phyloP scores from a whole-genome alignment of 92 coral and sea anemone genomes.

The Porites cylindrica region DNA sequence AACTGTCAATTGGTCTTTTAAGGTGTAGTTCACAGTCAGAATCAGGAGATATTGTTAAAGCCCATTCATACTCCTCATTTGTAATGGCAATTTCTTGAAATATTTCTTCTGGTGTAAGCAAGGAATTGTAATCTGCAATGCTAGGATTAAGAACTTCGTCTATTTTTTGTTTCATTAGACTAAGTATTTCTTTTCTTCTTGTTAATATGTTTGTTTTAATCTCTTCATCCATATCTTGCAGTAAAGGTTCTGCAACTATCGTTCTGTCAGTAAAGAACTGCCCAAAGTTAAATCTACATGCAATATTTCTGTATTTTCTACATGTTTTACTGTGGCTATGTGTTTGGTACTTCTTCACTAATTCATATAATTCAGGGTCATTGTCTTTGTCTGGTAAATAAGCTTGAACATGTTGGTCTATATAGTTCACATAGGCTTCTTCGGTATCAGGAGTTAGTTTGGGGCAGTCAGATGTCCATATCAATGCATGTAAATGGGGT shows the following conservation, averaged over 20 bases:
- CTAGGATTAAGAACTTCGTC: constrained; percentile 48
- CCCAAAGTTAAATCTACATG: constrained; percentile 68
- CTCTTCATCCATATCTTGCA: constrained; percentile 61
- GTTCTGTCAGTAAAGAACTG: constrained; percentile 57
- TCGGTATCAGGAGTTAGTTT: constrained; percentile 25
- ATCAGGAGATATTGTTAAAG: constrained; percentile 69
- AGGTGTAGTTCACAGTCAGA: constrained; percentile 69
- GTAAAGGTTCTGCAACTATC: constrained; percentile 67
- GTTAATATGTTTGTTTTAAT: constrained; percentile 34
- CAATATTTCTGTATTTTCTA: constrained; percentile 55
- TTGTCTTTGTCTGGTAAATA: constrained; percentile 35
- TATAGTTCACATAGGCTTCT: constrained; percentile 42
- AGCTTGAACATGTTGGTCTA: constrained; percentile 68
- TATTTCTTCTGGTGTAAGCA: constrained; percentile 44
- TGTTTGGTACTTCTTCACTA: constrained; percentile 61
- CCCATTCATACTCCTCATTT: constrained; percentile 61
- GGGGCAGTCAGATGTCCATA: constrained; percentile 68
- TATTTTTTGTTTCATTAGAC: constrained; percentile 57
- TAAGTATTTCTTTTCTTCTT: constrained; percentile 58
- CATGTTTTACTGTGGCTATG: constrained; percentile 61
- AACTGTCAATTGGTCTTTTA: constrained; percentile 58
- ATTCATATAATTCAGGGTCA: constrained; percentile 57
- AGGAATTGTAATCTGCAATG: constrained; percentile 56
- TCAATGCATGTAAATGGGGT: constrained; percentile 63
- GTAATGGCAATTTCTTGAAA: constrained; percentile 38